Evolutionary conservation across 2,797 vertebrate genomes (phyloP).

Genomic region (Sebastes iracundus): DNA sequence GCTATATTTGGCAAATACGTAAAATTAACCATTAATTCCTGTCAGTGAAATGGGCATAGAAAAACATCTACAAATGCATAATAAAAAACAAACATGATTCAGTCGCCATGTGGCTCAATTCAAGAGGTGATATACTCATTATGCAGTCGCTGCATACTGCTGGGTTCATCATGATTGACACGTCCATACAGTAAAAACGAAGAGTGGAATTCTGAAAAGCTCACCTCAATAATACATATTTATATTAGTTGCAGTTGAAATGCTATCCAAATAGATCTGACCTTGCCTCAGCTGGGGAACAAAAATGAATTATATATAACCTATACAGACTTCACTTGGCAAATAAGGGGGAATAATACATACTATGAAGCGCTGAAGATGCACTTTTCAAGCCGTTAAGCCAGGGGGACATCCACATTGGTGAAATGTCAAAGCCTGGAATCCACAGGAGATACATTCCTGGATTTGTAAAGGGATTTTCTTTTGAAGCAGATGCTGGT

Average conservation of each 20-base stretch:
- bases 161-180: conserved; percentile 57
- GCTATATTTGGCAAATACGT: not conserved
- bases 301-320: conserved; percentile 80
- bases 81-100: conserved; percentile 24
- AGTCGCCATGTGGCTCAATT: not conserved
- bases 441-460: conserved; percentile 73
- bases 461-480: conserved; percentile 83
- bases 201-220: conserved; percentile 32
- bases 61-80: not conserved
- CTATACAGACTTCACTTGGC: conserved; percentile 71
- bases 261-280: conserved; percentile 71
- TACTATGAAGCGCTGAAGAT: conserved; percentile 71
- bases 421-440: conserved; percentile 79
- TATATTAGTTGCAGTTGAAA: conserved; percentile 65
- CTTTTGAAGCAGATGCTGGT: conserved; percentile 73
- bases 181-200: conserved; percentile 29
- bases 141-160: conserved; percentile 16
- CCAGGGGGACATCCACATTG: conserved; percentile 71
- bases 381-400: conserved; percentile 74
- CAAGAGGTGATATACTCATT: conserved; percentile 1
- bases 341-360: conserved; percentile 80
- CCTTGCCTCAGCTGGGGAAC: conserved; percentile 65
- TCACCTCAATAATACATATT: conserved; percentile 70
- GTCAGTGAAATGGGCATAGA: not conserved
- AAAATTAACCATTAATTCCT: not conserved